A percentile compares a stretch with the other conserved stretches of the same genome.
Conservation (phyloP, 2,113 vertebrate species). For the Sapayoa aenigma region DNA sequence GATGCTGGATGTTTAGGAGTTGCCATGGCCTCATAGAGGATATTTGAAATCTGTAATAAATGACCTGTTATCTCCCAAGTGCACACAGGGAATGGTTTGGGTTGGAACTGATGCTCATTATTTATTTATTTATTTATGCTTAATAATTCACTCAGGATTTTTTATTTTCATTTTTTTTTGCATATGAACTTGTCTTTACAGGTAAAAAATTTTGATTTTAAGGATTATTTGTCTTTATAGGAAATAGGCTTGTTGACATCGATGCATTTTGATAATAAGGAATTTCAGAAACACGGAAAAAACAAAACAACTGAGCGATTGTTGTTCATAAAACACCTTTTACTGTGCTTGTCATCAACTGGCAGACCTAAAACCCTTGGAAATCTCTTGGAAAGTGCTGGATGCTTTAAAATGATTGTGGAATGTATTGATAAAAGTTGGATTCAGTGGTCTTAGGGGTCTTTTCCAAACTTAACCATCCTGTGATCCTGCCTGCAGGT, state of each 20-base stretch:
- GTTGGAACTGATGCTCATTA: background rate
- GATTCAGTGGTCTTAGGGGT: background rate
- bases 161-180: background rate
- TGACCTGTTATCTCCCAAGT: background rate
- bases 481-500: background rate
- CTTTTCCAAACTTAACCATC: background rate
- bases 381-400: background rate
- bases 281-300: background rate
- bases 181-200: background rate
- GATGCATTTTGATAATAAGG: background rate
- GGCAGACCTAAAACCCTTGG: background rate
- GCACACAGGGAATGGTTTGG: background rate
- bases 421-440: background rate
- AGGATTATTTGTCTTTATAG: background rate
- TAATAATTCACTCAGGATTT: background rate
- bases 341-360: background rate
- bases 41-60: background rate
- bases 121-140: too few species aligned
- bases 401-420: background rate
- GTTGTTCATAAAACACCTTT: background rate
- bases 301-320: background rate
- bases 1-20: background rate
- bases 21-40: background rate
- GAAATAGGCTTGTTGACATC: background rate
- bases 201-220: background rate